Percentiles rank a stretch among this genome's conserved stretches.
Evolutionary conservation across 2,797 vertebrate species (phyloP).

Genomic region (Hippocampus kuda): DNA sequence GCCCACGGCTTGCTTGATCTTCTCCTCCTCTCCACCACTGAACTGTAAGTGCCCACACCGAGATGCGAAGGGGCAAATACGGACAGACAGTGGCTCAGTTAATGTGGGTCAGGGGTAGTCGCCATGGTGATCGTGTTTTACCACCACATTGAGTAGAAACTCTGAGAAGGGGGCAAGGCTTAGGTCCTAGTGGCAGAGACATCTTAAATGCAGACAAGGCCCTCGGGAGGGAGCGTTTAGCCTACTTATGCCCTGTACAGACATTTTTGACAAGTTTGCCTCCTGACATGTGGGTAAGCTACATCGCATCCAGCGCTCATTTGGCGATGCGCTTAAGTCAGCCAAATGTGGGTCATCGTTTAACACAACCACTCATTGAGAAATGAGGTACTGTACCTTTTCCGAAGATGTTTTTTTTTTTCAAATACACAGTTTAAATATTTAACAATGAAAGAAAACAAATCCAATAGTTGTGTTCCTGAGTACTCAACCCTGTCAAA

Average conservation of each 20-base stretch:
- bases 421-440: not conserved
- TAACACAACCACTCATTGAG: slow-evolving; percentile 33
- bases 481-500: slow-evolving; percentile 2
- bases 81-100: slow-evolving; percentile 20
- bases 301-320: slow-evolving; percentile 12
- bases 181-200: slow-evolving; percentile 23
- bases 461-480: not conserved
- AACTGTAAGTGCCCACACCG: slow-evolving; percentile 69
- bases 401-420: not conserved
- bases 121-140: slow-evolving; percentile 33
- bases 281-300: slow-evolving; percentile 22
- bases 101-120: slow-evolving; percentile 36
- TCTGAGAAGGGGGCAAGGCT: slow-evolving; percentile 30
- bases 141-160: slow-evolving; percentile 19
- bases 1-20: slow-evolving; percentile 87
- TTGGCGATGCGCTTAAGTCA: slow-evolving; percentile 26
- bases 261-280: slow-evolving; percentile 28
- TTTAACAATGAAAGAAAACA: not conserved
- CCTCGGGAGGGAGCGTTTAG: slow-evolving; percentile 33
- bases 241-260: slow-evolving; percentile 34
- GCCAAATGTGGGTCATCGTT: slow-evolving; percentile 38
- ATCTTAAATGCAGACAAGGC: slow-evolving; percentile 31
- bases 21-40: slow-evolving; percentile 83
- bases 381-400: slow-evolving; percentile 12
- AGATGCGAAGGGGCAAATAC: slow-evolving; percentile 18